These are phyloP conservation scores for Rhagonycha fulva DNA, from an alignment of 2,888 invertebrate genomes.

Conservation along the genomic window DNA sequence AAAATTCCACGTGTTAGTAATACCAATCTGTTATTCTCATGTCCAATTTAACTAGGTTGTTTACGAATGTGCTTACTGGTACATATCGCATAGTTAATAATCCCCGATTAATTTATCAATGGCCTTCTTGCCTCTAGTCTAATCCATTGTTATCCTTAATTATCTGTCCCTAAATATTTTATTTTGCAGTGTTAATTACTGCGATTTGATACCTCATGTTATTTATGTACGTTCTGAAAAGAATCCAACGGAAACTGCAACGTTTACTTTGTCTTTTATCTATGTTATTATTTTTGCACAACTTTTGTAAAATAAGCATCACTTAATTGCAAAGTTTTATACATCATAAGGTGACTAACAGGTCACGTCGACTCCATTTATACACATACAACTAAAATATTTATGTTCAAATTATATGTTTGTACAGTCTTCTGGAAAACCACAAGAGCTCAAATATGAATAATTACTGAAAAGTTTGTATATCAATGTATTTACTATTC, in stretches of 20 bases:
- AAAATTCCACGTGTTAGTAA: neutral
- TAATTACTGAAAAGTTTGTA: no score
- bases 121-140: neutral
- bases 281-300: neutral
- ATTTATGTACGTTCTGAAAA: neutral
- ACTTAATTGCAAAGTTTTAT: no score
- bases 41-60: neutral
- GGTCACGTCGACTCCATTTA: no score
- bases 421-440: no score
- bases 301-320: no score
- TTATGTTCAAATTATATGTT: neutral
- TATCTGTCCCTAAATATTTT: neutral
- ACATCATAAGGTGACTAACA: no score
- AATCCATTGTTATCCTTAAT: neutral
- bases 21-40: neutral
- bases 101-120: neutral
- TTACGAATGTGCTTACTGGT: neutral
- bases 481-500: no score
- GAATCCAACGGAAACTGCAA: neutral
- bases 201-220: neutral
- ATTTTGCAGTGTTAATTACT: neutral
- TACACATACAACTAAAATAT: no score
- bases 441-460: no score
- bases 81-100: neutral
- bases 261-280: neutral